Conservation (phyloP, 2,888 invertebrate genomes). For the Apodemia zela region DNA sequence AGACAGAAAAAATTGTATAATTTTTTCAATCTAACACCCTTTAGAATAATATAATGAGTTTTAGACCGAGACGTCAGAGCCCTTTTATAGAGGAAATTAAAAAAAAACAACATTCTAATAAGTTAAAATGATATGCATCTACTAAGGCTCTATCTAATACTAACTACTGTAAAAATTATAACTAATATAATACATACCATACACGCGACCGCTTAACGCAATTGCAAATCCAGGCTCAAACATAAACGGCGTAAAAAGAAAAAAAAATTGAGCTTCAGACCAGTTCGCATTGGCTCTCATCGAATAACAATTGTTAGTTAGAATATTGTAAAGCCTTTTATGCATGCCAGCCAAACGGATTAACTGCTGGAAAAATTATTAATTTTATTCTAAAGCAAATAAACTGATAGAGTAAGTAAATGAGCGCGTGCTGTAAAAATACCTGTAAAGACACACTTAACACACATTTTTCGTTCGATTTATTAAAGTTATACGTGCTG, state of each 20-base stretch:
- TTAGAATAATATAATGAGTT: too few species aligned
- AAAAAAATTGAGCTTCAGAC: slow-evolving; percentile 28
- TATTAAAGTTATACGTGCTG: too few species aligned
- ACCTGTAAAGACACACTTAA: not conserved
- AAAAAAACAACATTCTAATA: too few species aligned
- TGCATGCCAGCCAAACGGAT: not conserved
- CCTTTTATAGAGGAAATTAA: too few species aligned
- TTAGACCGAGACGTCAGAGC: too few species aligned
- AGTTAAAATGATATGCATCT: too few species aligned
- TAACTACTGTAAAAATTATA: not conserved
- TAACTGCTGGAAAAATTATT: not conserved
- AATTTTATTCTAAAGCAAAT: not conserved
- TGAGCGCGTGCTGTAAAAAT: not conserved
- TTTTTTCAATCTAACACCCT: too few species aligned
- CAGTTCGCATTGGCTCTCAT: slow-evolving; percentile 9
- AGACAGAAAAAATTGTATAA: too few species aligned
- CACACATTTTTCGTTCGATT: too few species aligned
- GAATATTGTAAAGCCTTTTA: slow-evolving; percentile 10
- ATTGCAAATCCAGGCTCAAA: slow-evolving; percentile 57
- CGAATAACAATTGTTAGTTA: not conserved
- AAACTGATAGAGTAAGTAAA: not conserved
- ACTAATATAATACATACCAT: slow-evolving; percentile 49
- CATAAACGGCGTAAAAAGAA: slow-evolving; percentile 37
- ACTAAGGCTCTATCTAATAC: not conserved
- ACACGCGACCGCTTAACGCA: slow-evolving; percentile 41